Conservation (phyloP, 2,888 invertebrate species). For the Athetis lepigone region DNA sequence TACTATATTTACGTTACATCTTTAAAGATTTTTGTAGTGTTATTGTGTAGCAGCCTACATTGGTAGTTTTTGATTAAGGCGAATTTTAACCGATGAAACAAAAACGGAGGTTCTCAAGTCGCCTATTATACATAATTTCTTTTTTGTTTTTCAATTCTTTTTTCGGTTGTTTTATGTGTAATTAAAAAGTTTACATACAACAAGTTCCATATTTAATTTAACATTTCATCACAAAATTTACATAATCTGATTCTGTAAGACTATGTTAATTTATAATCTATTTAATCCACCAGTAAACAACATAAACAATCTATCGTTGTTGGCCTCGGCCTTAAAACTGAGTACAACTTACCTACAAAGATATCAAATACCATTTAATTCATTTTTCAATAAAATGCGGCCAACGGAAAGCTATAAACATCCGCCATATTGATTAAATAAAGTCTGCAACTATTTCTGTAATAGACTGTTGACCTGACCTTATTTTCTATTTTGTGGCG, state of each 20-base stretch:
- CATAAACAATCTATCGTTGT: constrained; percentile 9
- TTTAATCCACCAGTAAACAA: constrained; percentile 4
- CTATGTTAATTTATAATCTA: constrained; percentile 2
- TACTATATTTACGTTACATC: constrained; percentile 19
- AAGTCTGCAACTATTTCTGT: constrained; percentile 37
- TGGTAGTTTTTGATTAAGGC: constrained; percentile 10
- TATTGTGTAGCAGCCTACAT: neutral
- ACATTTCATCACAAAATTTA: no score
- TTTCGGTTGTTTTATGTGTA: no score
- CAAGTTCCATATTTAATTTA: neutral
- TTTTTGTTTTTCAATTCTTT: no score
- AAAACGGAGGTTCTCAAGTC: no score
- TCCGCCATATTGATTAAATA: constrained; percentile 17
- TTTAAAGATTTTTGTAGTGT: constrained; percentile 35
- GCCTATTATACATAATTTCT: no score
- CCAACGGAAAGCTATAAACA: constrained; percentile 35
- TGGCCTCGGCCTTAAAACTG: constrained; percentile 11
- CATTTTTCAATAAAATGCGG: constrained; percentile 39
- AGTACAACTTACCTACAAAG: neutral
- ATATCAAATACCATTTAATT: constrained; percentile 19
- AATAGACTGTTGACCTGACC: constrained; percentile 35
- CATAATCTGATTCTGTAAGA: neutral
- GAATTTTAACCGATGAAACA: no score
- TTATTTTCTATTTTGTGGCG: constrained; percentile 35
- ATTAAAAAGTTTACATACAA: no score